Evolutionary conservation across 2,797 vertebrate species (phyloP).

Genomic region (Pyrocephalus nanus): DNA sequence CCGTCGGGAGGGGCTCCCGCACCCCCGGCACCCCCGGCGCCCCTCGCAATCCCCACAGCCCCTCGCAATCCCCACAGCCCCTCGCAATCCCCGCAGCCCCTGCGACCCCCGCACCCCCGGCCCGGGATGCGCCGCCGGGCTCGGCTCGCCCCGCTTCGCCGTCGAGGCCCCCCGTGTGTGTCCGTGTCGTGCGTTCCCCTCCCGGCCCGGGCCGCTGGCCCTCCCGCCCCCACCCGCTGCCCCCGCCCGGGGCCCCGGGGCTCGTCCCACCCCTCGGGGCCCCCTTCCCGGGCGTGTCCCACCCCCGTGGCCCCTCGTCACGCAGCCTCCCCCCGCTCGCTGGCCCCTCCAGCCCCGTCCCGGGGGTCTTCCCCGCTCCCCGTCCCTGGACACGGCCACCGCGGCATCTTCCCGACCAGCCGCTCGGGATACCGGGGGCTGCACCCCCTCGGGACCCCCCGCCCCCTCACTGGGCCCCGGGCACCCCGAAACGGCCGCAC

Average conservation of each 20-base stretch:
- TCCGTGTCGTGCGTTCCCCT: background rate
- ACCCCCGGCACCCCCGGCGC: background rate
- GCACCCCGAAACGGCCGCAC: rapidly evolving
- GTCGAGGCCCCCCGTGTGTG: background rate
- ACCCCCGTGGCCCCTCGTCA: background rate
- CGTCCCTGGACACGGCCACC: background rate
- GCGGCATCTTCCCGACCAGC: background rate
- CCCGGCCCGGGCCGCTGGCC: too few species aligned
- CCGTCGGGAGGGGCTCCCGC: background rate
- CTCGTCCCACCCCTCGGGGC: background rate
- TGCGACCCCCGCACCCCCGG: background rate
- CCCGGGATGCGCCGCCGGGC: background rate
- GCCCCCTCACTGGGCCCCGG: background rate
- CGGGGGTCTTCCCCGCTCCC: background rate
- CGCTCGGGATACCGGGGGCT: conserved; percentile 60
- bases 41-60: too few species aligned
- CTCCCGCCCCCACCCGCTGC: background rate
- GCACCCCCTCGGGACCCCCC: background rate
- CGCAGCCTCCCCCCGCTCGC: background rate
- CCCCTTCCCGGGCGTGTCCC: background rate
- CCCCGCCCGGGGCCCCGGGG: background rate
- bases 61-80: background rate
- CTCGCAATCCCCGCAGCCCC: too few species aligned
- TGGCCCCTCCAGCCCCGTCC: background rate
- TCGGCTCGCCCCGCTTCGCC: too few species aligned